Base-by-base conservation (phyloP, 30 jellyfish, hydroid and myxozoan genomes). In the Clytia hemisphaerica region DNA sequence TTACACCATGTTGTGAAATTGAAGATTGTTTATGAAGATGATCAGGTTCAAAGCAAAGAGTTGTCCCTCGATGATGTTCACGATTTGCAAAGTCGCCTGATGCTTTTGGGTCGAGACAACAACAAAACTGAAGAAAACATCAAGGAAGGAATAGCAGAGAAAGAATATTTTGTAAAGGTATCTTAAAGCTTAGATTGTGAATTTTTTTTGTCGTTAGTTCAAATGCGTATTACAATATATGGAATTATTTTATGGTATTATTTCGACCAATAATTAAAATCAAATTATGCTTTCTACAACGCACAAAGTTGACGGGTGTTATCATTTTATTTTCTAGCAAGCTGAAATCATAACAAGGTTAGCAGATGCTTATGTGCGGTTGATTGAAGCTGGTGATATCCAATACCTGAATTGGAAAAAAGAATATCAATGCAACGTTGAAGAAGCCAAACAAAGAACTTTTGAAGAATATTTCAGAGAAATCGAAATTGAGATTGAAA, bases 161-260 rank as follows among this genome's bases (percentile, higher is more conserved):
- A 71, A 54, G 93, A 80, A 28, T 60, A 58, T 30, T 80, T 80
- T 80, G 45, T 80, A 45, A 63, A 73, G 93, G 93, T 80, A 65
- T 10, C 12, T 19, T n/a, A 3, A 4, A 7, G 16, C 25, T 25
- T 4, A 61, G 25, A 16, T 30, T 31, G 25, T 59, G 37, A 27
- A 18, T 36, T 19, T 22, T 0, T 10, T 28, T 2, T 16, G 1
- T 47, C 53, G 15, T 40, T 40, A 40, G 53, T n/a, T n/a, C n/a
- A n/a, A 9, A 40, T 40, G 53, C 53, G n/a, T 40, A 40, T n/a
- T n/a, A n/a, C n/a, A n/a, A n/a, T n/a, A n/a, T n/a, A n/a, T n/a
- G n/a, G n/a, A n/a, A n/a, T n/a, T n/a, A n/a, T n/a, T n/a, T n/a
- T n/a, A n/a, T n/a, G n/a, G n/a, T n/a, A n/a, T n/a, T n/a, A n/a